Evolutionary conservation across 2,888 invertebrate species (phyloP), one percentile per base, ranked within the genome.

Genomic region (Aleiodes alternator): DNA sequence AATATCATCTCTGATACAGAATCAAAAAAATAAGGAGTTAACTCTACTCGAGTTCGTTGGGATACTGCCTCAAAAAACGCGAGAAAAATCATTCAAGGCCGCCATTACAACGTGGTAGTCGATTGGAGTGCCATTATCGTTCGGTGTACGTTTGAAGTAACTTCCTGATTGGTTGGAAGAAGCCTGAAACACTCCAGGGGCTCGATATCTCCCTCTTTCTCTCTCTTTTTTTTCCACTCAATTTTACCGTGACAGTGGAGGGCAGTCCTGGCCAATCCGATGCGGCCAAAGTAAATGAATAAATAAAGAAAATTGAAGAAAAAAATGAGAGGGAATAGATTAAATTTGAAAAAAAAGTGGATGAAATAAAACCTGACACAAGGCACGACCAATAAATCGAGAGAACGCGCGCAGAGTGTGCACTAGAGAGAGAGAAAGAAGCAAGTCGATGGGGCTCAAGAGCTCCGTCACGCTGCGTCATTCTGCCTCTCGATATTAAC

Each of bases 201-300:
- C 34, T 64, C 43, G 48, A 64, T 64, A 23, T 64, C 64, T 64
- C 64, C 34, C 14, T 38, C 38, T 38, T 34, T 56, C 29, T 29
- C 31, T 64, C 23, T 23, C 23, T 23, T 23, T 64, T 48, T 23
- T 57, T 68, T 84, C 83, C 84, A 85, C 82, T 87, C 85, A 84
- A 87, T 87, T 87, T 87, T 84, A 85, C 85, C 87, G 83, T 86
- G 86, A 86, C 87, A 84, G 83, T 70, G 82, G 82, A 82, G 82
- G 84, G 48, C n/a, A 29, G 53, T 9, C 53, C 81, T 79, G 76
- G 81, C 86, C 86, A 86, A 86, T 86, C 84, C 16, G 79, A 81
- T 81, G 80, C 80, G 80, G 80, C 57, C 78, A 82, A 80, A 79
- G 73, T 78, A 80, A 64, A 43, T 78, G 80, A 64, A 43, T 70